Evolutionary conservation across 2,888 invertebrate genomes (phyloP).

Genomic region (Asteroscopus sphinx): DNA sequence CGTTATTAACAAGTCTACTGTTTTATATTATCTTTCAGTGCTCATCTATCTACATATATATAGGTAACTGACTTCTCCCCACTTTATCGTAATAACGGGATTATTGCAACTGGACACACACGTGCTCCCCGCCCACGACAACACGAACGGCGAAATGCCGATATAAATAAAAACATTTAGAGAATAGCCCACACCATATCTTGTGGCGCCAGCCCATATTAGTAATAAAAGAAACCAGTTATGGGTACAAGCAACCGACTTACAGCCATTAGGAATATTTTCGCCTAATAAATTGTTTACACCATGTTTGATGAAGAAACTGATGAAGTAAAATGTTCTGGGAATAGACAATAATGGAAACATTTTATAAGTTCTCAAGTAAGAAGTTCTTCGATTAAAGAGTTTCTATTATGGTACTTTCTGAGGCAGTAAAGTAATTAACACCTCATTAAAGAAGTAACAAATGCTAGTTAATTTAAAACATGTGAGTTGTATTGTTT

Average conservation of each 20-base stretch:
- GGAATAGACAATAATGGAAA: conserved; percentile 19
- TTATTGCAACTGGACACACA: too few relatives aligned
- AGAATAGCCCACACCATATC: conserved; percentile 16
- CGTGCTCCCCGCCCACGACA: conserved; percentile 29
- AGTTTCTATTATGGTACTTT: neutral
- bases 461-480: neutral
- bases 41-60: too few relatives aligned
- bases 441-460: neutral
- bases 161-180: conserved; percentile 30
- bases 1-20: too few relatives aligned
- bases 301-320: conserved; percentile 23
- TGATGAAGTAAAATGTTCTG: conserved; percentile 21
- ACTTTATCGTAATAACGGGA: too few relatives aligned
- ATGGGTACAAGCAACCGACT: conserved; percentile 37
- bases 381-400: conserved; percentile 2
- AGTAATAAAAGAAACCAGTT: conserved; percentile 57
- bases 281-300: conserved; percentile 39
- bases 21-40: too few relatives aligned
- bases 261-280: conserved; percentile 42
- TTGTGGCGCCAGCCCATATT: conserved; percentile 38
- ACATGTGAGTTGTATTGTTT: too few relatives aligned
- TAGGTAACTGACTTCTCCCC: too few relatives aligned
- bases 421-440: neutral
- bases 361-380: conserved; percentile 9
- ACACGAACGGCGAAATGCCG: conserved; percentile 29